A percentile compares a stretch with the other conserved stretches of the same genome.
These are phyloP conservation scores for Choreutis nemorana DNA, from an alignment of 2,888 invertebrate genomes.

Conservation along the genomic window DNA sequence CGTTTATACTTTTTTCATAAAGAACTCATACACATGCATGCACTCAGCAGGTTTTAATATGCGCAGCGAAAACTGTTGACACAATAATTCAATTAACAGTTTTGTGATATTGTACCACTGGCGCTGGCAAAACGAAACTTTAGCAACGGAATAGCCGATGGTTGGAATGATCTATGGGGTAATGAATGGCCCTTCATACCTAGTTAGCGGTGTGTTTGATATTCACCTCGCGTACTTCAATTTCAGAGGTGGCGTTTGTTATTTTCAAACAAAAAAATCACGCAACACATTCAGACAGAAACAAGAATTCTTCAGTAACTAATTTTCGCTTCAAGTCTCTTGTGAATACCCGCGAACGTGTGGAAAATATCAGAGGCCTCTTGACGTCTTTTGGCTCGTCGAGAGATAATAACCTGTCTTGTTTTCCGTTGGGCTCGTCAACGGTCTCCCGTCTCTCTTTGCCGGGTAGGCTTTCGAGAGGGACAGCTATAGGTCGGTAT, in stretches of 20 bases:
- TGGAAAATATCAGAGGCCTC: slow-evolving; percentile 58
- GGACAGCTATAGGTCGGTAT: slow-evolving; percentile 37
- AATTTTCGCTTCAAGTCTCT: slow-evolving; percentile 61
- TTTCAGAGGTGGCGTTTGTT: slow-evolving; percentile 57
- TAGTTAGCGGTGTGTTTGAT: slow-evolving; percentile 26
- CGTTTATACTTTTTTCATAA: slow-evolving; percentile 16
- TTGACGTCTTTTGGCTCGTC: slow-evolving; percentile 47
- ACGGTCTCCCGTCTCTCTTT: slow-evolving; percentile 25
- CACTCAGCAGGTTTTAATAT: slow-evolving; percentile 13
- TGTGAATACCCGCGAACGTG: slow-evolving; percentile 60
- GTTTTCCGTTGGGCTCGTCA: slow-evolving; percentile 51
- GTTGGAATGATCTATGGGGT: too few species aligned
- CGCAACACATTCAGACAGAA: slow-evolving; percentile 51
- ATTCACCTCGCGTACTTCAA: slow-evolving; percentile 54
- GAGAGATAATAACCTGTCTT: slow-evolving; percentile 63
- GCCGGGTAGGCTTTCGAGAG: slow-evolving; percentile 21
- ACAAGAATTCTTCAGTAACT: slow-evolving; percentile 61
- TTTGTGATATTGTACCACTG: too few species aligned
- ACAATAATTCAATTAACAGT: slow-evolving; percentile 11
- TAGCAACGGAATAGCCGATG: neutral
- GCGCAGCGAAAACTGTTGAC: slow-evolving; percentile 11
- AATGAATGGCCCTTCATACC: slow-evolving; percentile 11
- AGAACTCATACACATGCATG: too few species aligned
- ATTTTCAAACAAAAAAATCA: slow-evolving; percentile 62
- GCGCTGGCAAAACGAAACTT: neutral